Base-by-base conservation (phyloP, 2,797 vertebrate genomes). In the Parambassis ranga region DNA sequence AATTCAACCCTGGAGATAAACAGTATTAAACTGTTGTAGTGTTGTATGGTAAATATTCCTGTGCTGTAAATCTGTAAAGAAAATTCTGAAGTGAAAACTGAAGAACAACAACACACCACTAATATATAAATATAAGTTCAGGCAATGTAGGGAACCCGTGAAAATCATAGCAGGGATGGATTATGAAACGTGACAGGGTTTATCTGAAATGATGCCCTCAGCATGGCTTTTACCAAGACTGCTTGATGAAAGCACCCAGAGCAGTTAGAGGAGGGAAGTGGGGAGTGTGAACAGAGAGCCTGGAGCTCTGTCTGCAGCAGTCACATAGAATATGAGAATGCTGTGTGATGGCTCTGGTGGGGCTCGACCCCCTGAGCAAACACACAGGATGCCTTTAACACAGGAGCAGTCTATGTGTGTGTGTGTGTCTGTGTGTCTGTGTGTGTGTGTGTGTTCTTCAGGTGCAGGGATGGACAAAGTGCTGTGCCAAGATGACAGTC, bases 251-350 rank as follows among this genome's bases (percentile, higher is more conserved):
- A 28, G 32, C 68, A 72, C 23, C 37, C 5, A 2, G 44, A 55
- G 56, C 2, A 37, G 56, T 27, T 73, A 47, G 68, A 33, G 10
- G 30, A 39, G 48, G 55, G 46, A 36, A 7, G 65, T 13, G 70
- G 60, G 51, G 47, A 73, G 82, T 75, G 78, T 70, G 81, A 79
- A 74, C 52, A 81, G 60, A 66, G 28, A 58, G 82, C 84, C 85
- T 28, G 74, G n/a, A 88, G 85, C 79, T 65, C 63, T 51, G 77
- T 71, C 64, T 83, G 71, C 82, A 86, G 75, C 80, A 74, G 89
- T 92, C 92, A 89, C 71, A 88, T 46, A 69, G 84, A 92, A 83
- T 90, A 51, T n/a, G 65, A 64, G 71, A 61, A 58, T 27, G 49
- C 78, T 39, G 75, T 15, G 71, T 88, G 91, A 92, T 56, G 80